Percentiles rank a stretch among this genome's conserved stretches.
phyloP scores from a whole-genome alignment of 1,140 invertebrate genomes.

The Drosophila kanapiae region DNA sequence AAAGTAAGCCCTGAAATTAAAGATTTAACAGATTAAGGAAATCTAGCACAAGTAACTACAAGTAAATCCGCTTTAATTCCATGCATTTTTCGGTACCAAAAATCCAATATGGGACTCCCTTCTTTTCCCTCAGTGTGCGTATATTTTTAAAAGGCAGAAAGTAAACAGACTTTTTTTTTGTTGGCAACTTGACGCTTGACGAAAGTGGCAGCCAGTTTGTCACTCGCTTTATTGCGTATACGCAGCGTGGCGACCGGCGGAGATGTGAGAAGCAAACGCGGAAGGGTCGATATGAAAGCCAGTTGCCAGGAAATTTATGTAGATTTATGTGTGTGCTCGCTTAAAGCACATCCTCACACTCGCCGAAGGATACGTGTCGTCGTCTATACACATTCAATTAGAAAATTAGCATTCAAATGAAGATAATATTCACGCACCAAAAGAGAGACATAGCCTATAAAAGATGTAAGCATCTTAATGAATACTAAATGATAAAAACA shows the following conservation, averaged over 20 bases:
- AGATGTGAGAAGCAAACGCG: conserved; percentile 1
- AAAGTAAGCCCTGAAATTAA: no score
- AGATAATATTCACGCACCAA: conserved; percentile 49
- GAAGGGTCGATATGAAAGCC: conserved; percentile 26
- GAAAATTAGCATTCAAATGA: conserved; percentile 74
- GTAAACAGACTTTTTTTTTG: conserved; percentile 38
- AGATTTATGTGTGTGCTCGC: conserved; percentile 34
- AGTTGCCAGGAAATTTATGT: conserved; percentile 54
- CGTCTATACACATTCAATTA: conserved; percentile 43
- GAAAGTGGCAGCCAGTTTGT: conserved; percentile 48
- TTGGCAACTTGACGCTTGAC: conserved; percentile 40
- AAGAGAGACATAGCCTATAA: conserved; percentile 13
- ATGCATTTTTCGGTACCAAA: no score
- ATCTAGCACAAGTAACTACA: no score
- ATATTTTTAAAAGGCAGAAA: conserved; percentile 37
- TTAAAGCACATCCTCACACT: conserved; percentile 15
- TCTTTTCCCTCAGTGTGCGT: background rate
- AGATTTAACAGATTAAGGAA: no score
- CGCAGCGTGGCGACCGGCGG: conserved; percentile 37
- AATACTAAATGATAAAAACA: conserved; percentile 41
- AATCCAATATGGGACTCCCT: background rate
- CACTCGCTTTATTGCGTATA: conserved; percentile 70
- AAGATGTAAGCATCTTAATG: conserved; percentile 46
- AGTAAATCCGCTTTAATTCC: background rate
- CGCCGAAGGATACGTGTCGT: conserved; percentile 18